Evolutionary conservation across 1,140 invertebrate genomes (phyloP).

Genomic region (Rhagoletis pomonella): DNA sequence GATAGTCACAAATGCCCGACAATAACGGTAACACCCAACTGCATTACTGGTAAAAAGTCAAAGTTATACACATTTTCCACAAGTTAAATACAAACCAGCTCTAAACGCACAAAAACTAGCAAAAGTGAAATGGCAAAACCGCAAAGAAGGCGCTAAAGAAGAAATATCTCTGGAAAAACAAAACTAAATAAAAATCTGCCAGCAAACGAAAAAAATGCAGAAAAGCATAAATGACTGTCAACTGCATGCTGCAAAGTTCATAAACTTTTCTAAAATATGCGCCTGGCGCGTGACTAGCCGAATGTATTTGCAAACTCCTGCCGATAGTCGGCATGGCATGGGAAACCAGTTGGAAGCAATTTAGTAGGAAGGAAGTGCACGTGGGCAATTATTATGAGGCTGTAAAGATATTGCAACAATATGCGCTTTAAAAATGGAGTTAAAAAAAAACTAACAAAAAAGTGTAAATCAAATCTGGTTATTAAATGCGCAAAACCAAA

Average conservation of each 20-base stretch:
- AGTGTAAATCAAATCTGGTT: slow-evolving; percentile 37
- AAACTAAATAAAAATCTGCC: neutral
- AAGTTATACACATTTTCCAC: neutral
- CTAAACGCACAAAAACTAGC: neutral
- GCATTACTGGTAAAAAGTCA: neutral
- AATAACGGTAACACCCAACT: neutral
- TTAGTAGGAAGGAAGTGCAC: slow-evolving; percentile 50
- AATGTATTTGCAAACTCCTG: neutral
- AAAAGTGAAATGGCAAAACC: slow-evolving; percentile 38
- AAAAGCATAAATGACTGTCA: slow-evolving; percentile 42
- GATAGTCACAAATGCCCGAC: neutral
- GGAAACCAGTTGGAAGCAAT: neutral
- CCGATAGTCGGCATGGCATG: neutral
- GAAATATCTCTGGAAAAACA: too few species aligned
- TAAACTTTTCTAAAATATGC: slow-evolving; percentile 41
- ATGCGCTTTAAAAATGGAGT: neutral
- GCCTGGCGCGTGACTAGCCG: neutral
- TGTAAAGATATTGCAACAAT: neutral
- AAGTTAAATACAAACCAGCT: neutral
- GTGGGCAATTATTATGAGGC: slow-evolving; percentile 30
- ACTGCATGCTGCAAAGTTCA: slow-evolving; percentile 31
- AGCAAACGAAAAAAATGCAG: neutral
- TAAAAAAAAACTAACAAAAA: neutral
- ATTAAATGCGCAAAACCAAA: neutral
- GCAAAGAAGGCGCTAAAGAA: neutral